phyloP scores from a whole-genome alignment of 37 sponge, comb jelly and placozoan genomes.

The Corticium candelabrum region DNA sequence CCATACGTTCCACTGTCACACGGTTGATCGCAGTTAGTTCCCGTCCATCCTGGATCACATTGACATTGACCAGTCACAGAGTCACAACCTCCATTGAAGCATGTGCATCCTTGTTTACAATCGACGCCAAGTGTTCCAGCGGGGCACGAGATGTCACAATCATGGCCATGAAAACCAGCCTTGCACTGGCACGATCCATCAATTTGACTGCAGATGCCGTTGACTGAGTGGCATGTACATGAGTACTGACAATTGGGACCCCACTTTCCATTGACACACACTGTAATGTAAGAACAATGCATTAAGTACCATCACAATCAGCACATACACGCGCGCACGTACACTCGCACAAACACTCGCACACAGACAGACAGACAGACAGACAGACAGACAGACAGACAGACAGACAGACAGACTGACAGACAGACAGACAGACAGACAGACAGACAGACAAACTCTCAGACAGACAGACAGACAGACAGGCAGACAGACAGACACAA shows the following conservation, averaged over 20 bases:
- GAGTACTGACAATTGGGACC: background rate
- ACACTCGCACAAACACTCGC: too few relatives aligned
- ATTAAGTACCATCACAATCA: too few relatives aligned
- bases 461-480: too few relatives aligned
- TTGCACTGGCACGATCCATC: background rate
- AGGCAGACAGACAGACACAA: too few relatives aligned
- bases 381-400: too few relatives aligned
- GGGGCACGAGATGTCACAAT: background rate
- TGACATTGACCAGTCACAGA: background rate
- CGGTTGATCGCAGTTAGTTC: background rate
- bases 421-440: too few relatives aligned
- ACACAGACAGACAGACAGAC: too few relatives aligned
- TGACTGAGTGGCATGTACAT: background rate
- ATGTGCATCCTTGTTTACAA: background rate
- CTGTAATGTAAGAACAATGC: background rate
- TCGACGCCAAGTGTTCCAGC: background rate
- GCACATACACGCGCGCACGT: too few relatives aligned
- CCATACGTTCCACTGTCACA: slow-evolving; percentile 2
- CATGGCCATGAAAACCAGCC: background rate
- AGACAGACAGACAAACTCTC: too few relatives aligned
- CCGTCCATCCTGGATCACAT: background rate
- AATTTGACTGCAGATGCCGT: background rate
- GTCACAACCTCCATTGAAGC: background rate
- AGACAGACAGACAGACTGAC: too few relatives aligned
- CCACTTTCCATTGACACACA: background rate